These are phyloP conservation scores for Coregonus clupeaformis DNA, from an alignment of 2,113 vertebrate genomes.

Conservation along the genomic window DNA sequence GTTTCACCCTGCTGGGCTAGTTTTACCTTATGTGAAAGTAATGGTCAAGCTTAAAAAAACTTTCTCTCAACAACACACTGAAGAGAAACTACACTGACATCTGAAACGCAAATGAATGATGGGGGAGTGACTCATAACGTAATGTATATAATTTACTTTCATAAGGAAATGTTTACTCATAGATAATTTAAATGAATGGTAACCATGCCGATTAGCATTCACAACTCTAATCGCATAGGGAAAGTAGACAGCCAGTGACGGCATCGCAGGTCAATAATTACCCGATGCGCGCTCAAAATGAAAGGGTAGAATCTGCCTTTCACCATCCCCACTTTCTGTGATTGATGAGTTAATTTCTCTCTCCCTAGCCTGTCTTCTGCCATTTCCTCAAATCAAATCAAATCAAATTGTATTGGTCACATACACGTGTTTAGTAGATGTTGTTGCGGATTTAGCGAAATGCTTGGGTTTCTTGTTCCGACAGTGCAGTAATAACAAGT, in stretches of 20 bases:
- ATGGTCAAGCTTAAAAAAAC: background rate
- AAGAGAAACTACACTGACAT: background rate
- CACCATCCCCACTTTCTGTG: slow-evolving; percentile 47
- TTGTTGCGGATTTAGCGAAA: no score
- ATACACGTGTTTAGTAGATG: no score
- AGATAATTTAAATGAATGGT: slow-evolving; percentile 30
- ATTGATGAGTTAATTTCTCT: slow-evolving; percentile 84
- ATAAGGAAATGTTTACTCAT: slow-evolving; percentile 44
- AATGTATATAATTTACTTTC: slow-evolving; percentile 36
- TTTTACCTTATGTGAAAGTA: background rate
- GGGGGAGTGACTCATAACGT: slow-evolving; percentile 20
- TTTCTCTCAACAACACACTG: background rate
- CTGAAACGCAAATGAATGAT: background rate
- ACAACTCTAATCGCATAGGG: no score
- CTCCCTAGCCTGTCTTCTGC: slow-evolving; percentile 68
- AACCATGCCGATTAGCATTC: slow-evolving; percentile 31
- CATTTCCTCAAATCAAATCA: slow-evolving; percentile 76
- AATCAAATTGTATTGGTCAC: no score
- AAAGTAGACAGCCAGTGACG: slow-evolving; percentile 19
- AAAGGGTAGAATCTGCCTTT: slow-evolving; percentile 49
- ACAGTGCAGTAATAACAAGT: no score
- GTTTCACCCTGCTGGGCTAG: no score
- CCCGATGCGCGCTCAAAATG: slow-evolving; percentile 47
- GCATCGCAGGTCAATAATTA: slow-evolving; percentile 57
- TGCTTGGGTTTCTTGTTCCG: no score